phyloP scores from a whole-genome alignment of 2,888 invertebrate species.

The Patella pellucida region DNA sequence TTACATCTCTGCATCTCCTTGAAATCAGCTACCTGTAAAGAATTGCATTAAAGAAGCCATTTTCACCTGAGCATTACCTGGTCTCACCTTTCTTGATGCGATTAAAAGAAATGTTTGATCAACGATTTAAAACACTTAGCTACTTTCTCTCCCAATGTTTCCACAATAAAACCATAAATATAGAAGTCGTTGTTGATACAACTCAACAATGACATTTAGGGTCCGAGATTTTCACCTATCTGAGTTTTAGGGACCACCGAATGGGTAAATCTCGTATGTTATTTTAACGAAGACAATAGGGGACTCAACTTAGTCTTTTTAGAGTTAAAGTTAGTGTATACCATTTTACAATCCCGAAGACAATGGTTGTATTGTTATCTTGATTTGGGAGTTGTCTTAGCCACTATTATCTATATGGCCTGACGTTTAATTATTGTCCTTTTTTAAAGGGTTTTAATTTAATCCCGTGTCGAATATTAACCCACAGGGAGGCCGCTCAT shows the following conservation, averaged over 20 bases:
- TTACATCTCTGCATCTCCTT: too few species aligned
- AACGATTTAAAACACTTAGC: neutral
- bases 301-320: neutral
- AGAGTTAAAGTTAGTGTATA: too few species aligned
- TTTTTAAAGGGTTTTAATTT: slow-evolving; percentile 2
- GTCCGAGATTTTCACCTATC: neutral
- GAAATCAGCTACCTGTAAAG: too few species aligned
- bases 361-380: neutral
- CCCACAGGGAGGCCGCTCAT: slow-evolving; percentile 5
- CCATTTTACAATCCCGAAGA: too few species aligned
- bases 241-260: neutral
- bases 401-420: neutral
- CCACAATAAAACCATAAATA: neutral
- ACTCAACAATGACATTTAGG: neutral
- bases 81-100: slow-evolving; percentile 3
- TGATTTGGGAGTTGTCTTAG: neutral
- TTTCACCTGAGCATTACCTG: neutral
- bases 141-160: neutral
- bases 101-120: neutral
- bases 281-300: neutral
- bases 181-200: neutral
- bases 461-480: slow-evolving; percentile 6
- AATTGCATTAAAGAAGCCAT: neutral
- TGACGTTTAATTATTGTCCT: slow-evolving; percentile 6
- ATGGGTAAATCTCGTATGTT: slow-evolving; percentile 4